Base-by-base conservation (phyloP, 92 coral and sea anemone species). In the Heteractis magnifica region DNA sequence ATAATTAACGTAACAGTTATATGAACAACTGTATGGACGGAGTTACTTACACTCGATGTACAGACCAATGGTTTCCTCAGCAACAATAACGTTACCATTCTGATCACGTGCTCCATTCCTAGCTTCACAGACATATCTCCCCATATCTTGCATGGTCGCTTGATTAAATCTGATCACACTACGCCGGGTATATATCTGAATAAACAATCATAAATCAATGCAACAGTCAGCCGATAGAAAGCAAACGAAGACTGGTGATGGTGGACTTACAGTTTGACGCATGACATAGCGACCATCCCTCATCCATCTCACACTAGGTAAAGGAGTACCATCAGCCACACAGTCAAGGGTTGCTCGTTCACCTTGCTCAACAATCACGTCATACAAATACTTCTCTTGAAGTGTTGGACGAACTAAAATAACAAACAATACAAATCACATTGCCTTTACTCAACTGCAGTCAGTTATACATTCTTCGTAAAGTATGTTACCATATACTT, bases 381-480 rank as follows among this genome's bases (percentile, higher is more conserved):
- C 83, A n/a, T 3, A 23, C 49, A 41, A 65, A 49, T 49, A 58
- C 5, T 60, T 64, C 4, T 49, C 71, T 20, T 84, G 71, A 51
- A 91, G 86, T 52, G 56, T 41, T 5, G 94, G 92, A 49, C 84
- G 87, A 60, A 74, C 94, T 91, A 52, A 82, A 78, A 78, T 15
- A 5, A 51, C 12, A 73, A 50, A 10, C 14, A 26, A 26, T 8
- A 48, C 23, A 11, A 41, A 19, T 2, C 44, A 34, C 1, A 34
- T 34, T 34, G 44, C 44, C 44, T 34, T 49, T 78, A 77, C 16
- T 51, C 79, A 48, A 55, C 53, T 72, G 79, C 78, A 21, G 65
- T 82, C 64, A 82, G 56, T 18, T 72, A 52, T 3, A 53, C 13
- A 53, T 34, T 34, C 44, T 34, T 34, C 44, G 44, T 34, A 34